Evolutionary conservation across 1,140 invertebrate genomes (phyloP).

Genomic region (Heliconius melpomene): DNA sequence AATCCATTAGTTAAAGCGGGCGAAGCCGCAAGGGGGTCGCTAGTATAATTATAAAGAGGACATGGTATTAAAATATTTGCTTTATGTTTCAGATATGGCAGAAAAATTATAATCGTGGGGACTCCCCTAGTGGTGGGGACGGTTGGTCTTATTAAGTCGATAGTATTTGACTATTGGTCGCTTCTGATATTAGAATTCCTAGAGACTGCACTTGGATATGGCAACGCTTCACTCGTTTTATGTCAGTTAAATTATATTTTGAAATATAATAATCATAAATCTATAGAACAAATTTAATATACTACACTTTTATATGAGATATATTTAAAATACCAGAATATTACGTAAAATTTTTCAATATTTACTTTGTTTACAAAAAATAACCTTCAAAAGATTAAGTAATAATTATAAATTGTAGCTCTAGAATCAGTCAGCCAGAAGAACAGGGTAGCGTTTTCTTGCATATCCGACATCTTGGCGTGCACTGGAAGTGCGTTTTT

Average conservation of each 20-base stretch:
- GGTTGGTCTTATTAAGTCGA: slow-evolving; percentile 81
- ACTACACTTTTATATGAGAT: no score
- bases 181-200: slow-evolving; percentile 82
- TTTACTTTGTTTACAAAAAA: no score
- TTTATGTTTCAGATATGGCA: slow-evolving; percentile 78
- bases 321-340: no score
- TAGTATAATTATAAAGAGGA: not conserved
- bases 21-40: no score
- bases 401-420: slow-evolving; percentile 49
- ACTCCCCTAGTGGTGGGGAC: slow-evolving; percentile 73
- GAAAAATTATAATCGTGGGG: slow-evolving; percentile 71
- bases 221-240: slow-evolving; percentile 82
- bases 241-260: slow-evolving; percentile 66
- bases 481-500: slow-evolving; percentile 85
- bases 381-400: no score
- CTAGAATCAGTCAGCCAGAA: slow-evolving; percentile 71
- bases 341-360: no score
- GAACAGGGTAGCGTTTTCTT: slow-evolving; percentile 66
- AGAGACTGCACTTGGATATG: slow-evolving; percentile 77
- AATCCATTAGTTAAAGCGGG: no score
- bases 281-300: no score
- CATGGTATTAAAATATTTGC: not conserved
- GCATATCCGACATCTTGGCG: slow-evolving; percentile 62
- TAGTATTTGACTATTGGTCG: slow-evolving; percentile 82
- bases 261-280: not conserved